A percentile compares a stretch with the other conserved stretches of the same genome.
phyloP scores from a whole-genome alignment of 1,140 invertebrate genomes.

The Eupristina koningsbergeri region DNA sequence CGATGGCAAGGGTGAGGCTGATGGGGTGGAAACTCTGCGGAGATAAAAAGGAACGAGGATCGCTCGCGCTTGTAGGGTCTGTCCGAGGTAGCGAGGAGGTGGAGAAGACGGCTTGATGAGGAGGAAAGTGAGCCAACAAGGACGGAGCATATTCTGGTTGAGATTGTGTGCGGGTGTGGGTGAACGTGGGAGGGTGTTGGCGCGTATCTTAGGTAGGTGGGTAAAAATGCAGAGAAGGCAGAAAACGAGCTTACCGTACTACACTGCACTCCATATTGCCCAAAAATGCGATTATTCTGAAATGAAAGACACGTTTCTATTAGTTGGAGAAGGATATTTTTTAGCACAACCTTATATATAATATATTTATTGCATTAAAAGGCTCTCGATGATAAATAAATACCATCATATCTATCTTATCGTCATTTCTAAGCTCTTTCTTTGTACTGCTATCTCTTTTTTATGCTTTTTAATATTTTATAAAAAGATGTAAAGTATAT shows the following conservation, averaged over 20 bases:
- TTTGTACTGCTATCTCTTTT: too few relatives aligned
- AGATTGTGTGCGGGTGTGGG: neutral
- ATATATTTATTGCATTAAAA: too few relatives aligned
- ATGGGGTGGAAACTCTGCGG: conserved; percentile 74
- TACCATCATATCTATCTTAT: too few relatives aligned
- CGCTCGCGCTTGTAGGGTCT: conserved; percentile 56
- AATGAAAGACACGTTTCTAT: conserved; percentile 46
- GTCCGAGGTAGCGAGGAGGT: conserved; percentile 33
- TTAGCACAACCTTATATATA: too few relatives aligned
- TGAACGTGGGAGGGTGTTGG: neutral
- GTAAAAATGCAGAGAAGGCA: conserved; percentile 48
- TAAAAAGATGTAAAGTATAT: too few relatives aligned
- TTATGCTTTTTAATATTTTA: too few relatives aligned
- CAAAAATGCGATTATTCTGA: conserved; percentile 41
- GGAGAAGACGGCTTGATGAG: conserved; percentile 37
- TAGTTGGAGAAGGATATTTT: conserved; percentile 10
- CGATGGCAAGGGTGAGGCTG: conserved; percentile 63
- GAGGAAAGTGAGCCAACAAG: conserved; percentile 43
- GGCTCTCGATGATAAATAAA: too few relatives aligned
- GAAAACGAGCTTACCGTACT: conserved; percentile 43
- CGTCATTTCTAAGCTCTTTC: too few relatives aligned
- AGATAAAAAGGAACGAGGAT: conserved; percentile 74
- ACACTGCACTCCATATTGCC: conserved; percentile 33
- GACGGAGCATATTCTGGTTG: neutral
- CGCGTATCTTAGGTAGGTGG: conserved; percentile 42